Conservation (phyloP, 2,888 invertebrate genomes). For the Bruchidius siliquastri region DNA sequence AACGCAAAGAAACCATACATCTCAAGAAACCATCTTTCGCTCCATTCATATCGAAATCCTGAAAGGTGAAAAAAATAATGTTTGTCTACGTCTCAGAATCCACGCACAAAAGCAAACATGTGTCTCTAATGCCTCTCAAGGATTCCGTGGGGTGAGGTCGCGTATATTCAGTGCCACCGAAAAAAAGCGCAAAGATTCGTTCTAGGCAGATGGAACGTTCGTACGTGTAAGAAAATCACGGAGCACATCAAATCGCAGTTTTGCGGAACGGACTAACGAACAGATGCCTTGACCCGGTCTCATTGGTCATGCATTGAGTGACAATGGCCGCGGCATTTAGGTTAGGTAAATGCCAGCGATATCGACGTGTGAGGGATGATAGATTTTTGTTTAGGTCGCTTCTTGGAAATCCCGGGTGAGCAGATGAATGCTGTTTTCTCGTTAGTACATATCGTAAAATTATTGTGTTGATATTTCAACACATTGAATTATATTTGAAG, state of each 20-base stretch:
- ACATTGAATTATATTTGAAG: too few species aligned
- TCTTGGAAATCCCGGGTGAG: not conserved
- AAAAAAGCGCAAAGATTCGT: constrained; percentile 35
- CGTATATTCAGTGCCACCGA: constrained; percentile 13
- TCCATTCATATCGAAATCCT: not conserved
- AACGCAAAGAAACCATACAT: not conserved
- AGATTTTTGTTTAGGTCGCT: not conserved
- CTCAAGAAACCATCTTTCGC: not conserved
- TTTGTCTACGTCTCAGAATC: not conserved
- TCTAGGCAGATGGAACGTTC: constrained; percentile 39
- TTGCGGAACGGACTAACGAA: constrained; percentile 37
- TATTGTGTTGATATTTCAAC: too few species aligned
- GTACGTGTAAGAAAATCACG: constrained; percentile 34
- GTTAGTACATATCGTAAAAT: not conserved
- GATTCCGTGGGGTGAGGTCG: constrained; percentile 13
- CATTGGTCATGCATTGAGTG: constrained; percentile 16
- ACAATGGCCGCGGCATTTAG: not conserved
- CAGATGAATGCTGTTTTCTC: not conserved
- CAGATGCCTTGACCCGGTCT: constrained; percentile 27
- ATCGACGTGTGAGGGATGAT: not conserved
- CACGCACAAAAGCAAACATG: constrained; percentile 16
- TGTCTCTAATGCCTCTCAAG: constrained; percentile 20
- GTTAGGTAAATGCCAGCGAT: not conserved
- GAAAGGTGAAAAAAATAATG: not conserved
- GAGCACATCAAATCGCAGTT: constrained; percentile 41